These are phyloP conservation scores for Ceratina calcarata DNA, from an alignment of 1,140 invertebrate genomes.

Conservation along the genomic window DNA sequence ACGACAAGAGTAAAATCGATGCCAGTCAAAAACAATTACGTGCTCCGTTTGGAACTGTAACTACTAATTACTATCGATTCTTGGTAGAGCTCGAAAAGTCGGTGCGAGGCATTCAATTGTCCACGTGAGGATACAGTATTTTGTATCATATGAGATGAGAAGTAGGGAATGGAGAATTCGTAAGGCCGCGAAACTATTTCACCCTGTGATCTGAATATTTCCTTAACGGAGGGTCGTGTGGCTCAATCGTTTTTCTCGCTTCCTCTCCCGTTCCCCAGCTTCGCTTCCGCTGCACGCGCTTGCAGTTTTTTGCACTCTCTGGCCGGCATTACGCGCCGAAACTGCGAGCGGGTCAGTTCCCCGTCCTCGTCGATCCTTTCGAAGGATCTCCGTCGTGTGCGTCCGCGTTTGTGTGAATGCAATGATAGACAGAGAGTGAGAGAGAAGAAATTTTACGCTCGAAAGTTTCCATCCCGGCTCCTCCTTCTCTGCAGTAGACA, in stretches of 20 bases:
- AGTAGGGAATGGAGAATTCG: neutral
- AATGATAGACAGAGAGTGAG: neutral
- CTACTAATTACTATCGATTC: too few relatives aligned
- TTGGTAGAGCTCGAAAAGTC: too few relatives aligned
- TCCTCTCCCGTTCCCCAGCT: neutral
- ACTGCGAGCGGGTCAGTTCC: conserved; percentile 54
- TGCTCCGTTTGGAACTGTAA: neutral
- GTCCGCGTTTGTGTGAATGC: neutral
- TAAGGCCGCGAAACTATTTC: conserved; percentile 19
- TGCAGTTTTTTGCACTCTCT: conserved; percentile 35
- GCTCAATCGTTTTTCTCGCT: conserved; percentile 33
- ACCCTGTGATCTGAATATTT: conserved; percentile 22
- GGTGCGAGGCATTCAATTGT: too few relatives aligned
- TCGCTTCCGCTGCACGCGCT: conserved; percentile 19
- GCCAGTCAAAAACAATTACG: neutral
- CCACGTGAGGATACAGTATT: neutral
- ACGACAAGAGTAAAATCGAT: too few relatives aligned
- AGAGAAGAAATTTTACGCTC: conserved; percentile 14
- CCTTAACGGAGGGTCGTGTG: neutral
- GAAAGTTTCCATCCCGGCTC: conserved; percentile 11
- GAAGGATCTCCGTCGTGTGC: neutral
- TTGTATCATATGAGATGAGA: neutral
- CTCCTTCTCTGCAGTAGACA: conserved; percentile 30
- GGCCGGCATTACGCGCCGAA: conserved; percentile 42
- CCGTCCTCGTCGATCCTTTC: conserved; percentile 27